A percentile compares a stretch with the other conserved stretches of the same genome.
Conservation (phyloP, 2,888 invertebrate species). For the Philaethria dido region DNA sequence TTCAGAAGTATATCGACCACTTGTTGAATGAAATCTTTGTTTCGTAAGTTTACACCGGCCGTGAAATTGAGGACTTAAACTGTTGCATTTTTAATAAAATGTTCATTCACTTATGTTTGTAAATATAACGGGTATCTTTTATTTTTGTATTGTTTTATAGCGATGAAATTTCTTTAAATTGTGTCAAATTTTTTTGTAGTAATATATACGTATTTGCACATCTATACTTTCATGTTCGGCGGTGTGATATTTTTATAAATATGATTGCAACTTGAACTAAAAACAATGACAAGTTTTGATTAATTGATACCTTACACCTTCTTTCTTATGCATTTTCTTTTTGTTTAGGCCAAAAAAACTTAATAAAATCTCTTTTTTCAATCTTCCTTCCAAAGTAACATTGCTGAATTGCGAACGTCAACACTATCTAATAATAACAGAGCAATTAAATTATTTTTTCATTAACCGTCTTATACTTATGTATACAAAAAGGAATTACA, state of each 20-base stretch:
- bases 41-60: constrained; percentile 65
- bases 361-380: too few relatives aligned
- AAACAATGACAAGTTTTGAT: too few relatives aligned
- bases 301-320: not conserved
- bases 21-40: constrained; percentile 79
- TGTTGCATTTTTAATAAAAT: constrained; percentile 44
- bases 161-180: not conserved
- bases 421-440: too few relatives aligned
- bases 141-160: not conserved
- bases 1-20: constrained; percentile 54
- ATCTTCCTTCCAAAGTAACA: too few relatives aligned
- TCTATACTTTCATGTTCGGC: too few relatives aligned
- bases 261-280: too few relatives aligned
- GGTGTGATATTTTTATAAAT: too few relatives aligned
- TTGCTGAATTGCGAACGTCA: too few relatives aligned
- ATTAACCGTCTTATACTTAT: not conserved
- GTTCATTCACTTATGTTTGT: constrained; percentile 18
- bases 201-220: too few relatives aligned
- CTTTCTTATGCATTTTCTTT: too few relatives aligned
- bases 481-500: constrained; percentile 12
- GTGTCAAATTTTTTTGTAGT: not conserved
- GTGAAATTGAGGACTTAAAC: constrained; percentile 57
- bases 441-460: too few relatives aligned
- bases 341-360: too few relatives aligned
- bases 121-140: not conserved